A percentile compares a stretch with the other conserved stretches of the same genome.
Evolutionary conservation across 2,113 vertebrate genomes (phyloP).

Genomic region (Semicossyphus pulcher): DNA sequence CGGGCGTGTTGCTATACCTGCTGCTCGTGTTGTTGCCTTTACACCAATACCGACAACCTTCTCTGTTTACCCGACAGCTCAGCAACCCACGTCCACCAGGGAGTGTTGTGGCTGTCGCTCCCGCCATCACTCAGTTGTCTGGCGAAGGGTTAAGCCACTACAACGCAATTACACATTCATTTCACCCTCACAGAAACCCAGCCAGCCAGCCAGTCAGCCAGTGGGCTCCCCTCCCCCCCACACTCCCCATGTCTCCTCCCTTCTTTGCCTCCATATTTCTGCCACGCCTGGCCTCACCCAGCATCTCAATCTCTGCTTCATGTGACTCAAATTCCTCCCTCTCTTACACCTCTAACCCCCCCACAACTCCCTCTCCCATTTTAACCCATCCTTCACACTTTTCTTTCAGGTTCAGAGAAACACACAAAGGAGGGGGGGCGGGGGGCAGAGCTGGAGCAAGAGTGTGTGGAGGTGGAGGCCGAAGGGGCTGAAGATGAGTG

Average conservation of each 20-base stretch:
- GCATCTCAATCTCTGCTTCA: conserved; percentile 37
- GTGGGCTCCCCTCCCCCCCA: conserved; percentile 67
- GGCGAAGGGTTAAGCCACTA: conserved; percentile 70
- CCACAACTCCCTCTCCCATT: background rate
- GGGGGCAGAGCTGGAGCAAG: conserved; percentile 19
- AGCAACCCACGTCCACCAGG: conserved; percentile 25
- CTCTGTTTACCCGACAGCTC: conserved; percentile 39
- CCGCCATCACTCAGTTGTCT: conserved; percentile 62
- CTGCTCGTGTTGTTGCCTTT: conserved; percentile 19
- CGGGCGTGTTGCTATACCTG: conserved; percentile 51
- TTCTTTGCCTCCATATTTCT: conserved; percentile 21
- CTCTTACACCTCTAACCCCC: conserved; percentile 40
- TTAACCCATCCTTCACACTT: conserved; percentile 28
- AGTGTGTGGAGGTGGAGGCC: conserved; percentile 38
- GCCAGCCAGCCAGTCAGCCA: conserved; percentile 32
- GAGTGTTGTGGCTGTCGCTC: conserved; percentile 36
- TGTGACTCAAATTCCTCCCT: conserved; percentile 37
- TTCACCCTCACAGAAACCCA: conserved; percentile 62
- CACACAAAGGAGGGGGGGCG: conserved; percentile 42
- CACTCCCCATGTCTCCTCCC: conserved; percentile 38
- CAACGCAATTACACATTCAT: conserved; percentile 81
- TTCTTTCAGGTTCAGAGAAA: conserved; percentile 28
- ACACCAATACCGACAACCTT: conserved; percentile 47
- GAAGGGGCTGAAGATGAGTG: conserved; percentile 49
- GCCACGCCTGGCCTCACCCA: conserved; percentile 17